Evolutionary conservation across 2,888 invertebrate genomes (phyloP), one percentile per base, ranked within the genome.

Genomic region (Sepiola atlantica): DNA sequence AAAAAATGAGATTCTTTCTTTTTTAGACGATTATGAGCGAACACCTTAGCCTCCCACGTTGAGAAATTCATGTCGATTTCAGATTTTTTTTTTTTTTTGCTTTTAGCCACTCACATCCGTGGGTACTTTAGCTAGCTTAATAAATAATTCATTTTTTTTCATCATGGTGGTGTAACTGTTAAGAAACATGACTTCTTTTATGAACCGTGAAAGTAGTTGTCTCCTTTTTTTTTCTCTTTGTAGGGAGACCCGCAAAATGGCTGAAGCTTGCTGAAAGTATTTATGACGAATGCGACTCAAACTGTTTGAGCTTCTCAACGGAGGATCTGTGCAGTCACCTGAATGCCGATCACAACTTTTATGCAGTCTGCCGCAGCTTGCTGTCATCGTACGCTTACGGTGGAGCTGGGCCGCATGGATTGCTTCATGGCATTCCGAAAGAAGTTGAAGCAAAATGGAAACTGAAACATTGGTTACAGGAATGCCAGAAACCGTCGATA

Each of bases 261-360:
- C 96, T 96, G 94, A 95, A 95, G 8, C 95, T 97, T 6, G 97
- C 97, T 93, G 96, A 97, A 95, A 97, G 97, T 94, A 95, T 96
- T 54, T 97, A 97, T 95, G 96, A 96, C 95, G 97, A 97, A n/a
- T 98, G 98, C 95, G 97, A 95, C 8, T 95, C 92, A 18, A 98
- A 98, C 95, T 98, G 98, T 95, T 98, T 98, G 96, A 98, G 98
- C 94, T 99, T 98, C 97, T 98, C 98, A 3, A 98, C 98, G 45
- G 97, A 98, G 8, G 98, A 98, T 94, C 98, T 99, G 95, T 99
- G 99, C 96, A 97, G 97, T 94, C 98, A 98, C 96, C 98, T 98
- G 94, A 96, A 98, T 6, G 98, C 98, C 96, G 99, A 99, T 97
- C 98, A 99, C 96, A 99, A 99, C 97, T 98, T 98, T 96, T 98